These are phyloP conservation scores for Myiothlypis coronata DNA, from an alignment of 2,797 vertebrate species.

Conservation along the genomic window DNA sequence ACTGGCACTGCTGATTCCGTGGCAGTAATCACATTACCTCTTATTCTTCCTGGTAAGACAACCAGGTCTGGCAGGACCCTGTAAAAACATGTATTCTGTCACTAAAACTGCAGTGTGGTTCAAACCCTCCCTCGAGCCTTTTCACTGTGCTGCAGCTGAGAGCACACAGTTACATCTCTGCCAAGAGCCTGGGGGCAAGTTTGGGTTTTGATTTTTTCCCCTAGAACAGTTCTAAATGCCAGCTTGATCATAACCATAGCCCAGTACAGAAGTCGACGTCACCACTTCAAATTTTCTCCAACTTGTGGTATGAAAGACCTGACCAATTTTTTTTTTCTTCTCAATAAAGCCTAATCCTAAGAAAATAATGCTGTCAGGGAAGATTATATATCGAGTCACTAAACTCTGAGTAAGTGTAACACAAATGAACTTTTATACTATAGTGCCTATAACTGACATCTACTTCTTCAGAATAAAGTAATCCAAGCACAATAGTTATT, in stretches of 20 bases:
- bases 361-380: neutral
- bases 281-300: neutral
- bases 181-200: neutral
- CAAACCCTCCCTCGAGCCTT: rapidly evolving
- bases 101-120: neutral
- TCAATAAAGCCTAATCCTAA: neutral
- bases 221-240: neutral
- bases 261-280: neutral
- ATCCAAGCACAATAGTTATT: neutral
- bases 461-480: neutral
- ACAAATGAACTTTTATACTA: neutral
- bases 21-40: neutral
- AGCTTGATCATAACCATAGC: neutral
- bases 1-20: rapidly evolving
- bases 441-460: neutral
- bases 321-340: neutral
- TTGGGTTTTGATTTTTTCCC: neutral
- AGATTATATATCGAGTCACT: neutral
- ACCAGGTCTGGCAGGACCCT: neutral
- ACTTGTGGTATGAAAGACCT: neutral
- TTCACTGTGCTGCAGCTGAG: neutral
- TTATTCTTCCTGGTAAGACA: neutral
- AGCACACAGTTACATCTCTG: neutral
- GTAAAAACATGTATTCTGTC: neutral
- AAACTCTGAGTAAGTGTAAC: neutral